These are phyloP conservation scores for Ancistrus triradiatus DNA, from an alignment of 2,113 vertebrate genomes.

Conservation along the genomic window DNA sequence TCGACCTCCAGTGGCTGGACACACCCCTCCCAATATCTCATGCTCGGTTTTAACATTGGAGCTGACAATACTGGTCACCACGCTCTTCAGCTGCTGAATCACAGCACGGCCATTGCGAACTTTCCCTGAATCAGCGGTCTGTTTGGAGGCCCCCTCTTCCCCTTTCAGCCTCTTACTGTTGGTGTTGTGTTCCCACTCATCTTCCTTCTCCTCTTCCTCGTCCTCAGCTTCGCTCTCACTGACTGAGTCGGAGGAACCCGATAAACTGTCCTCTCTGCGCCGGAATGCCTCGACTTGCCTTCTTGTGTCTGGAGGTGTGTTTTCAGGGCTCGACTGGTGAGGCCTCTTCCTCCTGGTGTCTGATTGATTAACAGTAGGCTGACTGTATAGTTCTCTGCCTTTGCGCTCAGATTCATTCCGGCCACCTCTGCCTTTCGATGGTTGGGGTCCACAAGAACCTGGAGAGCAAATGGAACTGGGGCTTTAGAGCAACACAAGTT, in stretches of 20 bases:
- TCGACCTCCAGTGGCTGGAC: conserved; percentile 49
- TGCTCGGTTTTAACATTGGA: conserved; percentile 74
- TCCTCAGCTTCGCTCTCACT: conserved; percentile 68
- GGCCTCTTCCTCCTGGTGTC: conserved; percentile 68
- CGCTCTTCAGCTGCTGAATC: conserved; percentile 64
- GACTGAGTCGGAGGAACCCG: conserved; percentile 61
- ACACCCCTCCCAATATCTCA: conserved; percentile 41
- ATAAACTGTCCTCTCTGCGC: conserved; percentile 60
- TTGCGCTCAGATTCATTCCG: conserved; percentile 60
- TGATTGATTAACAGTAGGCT: conserved; percentile 43
- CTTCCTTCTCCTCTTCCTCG: conserved; percentile 54
- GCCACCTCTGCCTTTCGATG: conserved; percentile 51
- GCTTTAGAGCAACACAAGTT: too few species aligned
- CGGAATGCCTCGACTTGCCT: conserved; percentile 61
- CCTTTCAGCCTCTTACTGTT: conserved; percentile 67
- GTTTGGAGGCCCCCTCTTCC: conserved; percentile 59
- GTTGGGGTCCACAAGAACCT: conserved; percentile 49
- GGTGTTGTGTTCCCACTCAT: conserved; percentile 55
- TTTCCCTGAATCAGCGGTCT: conserved; percentile 44
- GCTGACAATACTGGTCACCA: conserved; percentile 51
- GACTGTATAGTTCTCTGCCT: conserved; percentile 58
- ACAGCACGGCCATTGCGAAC: conserved; percentile 69
- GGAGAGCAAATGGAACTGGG: conserved; percentile 15
- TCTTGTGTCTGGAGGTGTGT: conserved; percentile 58
- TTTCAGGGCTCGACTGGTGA: conserved; percentile 60